A percentile compares a stretch with the other conserved stretches of the same genome.
phyloP scores from a whole-genome alignment of 1,140 invertebrate genomes.

The Stegodyphus dumicola region DNA sequence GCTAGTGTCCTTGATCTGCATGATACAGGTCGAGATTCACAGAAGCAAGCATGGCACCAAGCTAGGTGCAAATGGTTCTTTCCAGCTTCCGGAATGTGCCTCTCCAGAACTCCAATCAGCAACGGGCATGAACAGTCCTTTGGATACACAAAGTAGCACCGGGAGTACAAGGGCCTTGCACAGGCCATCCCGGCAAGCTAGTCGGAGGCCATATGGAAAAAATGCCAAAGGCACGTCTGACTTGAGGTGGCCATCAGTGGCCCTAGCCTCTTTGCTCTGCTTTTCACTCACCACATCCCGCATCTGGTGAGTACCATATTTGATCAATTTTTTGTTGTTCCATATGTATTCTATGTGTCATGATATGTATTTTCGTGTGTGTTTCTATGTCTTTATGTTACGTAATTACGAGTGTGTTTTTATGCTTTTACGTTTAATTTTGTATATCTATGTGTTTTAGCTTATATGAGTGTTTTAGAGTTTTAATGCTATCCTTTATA shows the following conservation, averaged over 20 bases:
- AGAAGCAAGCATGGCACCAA: conserved; percentile 62
- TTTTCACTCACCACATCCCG: conserved; percentile 72
- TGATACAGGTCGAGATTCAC: conserved; percentile 63
- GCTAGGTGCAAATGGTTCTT: conserved; percentile 63
- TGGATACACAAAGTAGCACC: conserved; percentile 62
- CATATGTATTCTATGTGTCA: too few relatives aligned
- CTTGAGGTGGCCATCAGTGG: conserved; percentile 70
- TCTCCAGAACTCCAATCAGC: conserved; percentile 42
- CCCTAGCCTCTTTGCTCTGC: conserved; percentile 69
- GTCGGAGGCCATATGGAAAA: conserved; percentile 62
- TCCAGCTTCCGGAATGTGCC: conserved; percentile 61
- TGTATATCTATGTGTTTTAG: too few relatives aligned
- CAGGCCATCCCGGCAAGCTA: conserved; percentile 66
- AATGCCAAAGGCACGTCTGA: conserved; percentile 62
- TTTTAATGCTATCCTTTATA: too few relatives aligned
- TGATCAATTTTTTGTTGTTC: too few relatives aligned
- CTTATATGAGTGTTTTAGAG: too few relatives aligned
- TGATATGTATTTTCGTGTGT: too few relatives aligned
- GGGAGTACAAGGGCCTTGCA: conserved; percentile 65
- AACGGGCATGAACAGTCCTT: conserved; percentile 51
- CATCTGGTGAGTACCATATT: conserved; percentile 73
- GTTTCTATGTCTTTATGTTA: too few relatives aligned
- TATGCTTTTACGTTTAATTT: too few relatives aligned
- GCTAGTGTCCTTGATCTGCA: conserved; percentile 66
- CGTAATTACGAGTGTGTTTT: too few relatives aligned